Evolutionary conservation across 2,797 vertebrate species (phyloP).

Genomic region (Lithobates pipiens): DNA sequence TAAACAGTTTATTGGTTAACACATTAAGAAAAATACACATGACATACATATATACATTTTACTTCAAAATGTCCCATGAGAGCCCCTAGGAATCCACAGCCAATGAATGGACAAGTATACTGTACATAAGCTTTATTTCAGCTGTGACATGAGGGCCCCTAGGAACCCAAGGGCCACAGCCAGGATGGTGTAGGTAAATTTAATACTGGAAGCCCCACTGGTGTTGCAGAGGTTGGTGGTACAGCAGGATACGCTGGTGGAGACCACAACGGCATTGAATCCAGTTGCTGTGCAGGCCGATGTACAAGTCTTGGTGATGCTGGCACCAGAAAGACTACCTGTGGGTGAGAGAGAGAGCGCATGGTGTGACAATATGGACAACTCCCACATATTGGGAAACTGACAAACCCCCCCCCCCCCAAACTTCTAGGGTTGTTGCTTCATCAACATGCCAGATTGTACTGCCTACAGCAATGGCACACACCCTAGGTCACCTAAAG

Average conservation of each 20-base stretch:
- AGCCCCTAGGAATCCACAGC: conserved; percentile 59
- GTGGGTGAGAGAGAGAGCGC: neutral
- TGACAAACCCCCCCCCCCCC: no score
- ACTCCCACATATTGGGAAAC: no score
- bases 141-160: conserved; percentile 61
- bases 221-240: conserved; percentile 64
- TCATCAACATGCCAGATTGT: neutral
- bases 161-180: conserved; percentile 63
- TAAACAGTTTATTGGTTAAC: no score
- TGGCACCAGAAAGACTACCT: neutral
- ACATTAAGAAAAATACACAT: no score
- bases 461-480: neutral
- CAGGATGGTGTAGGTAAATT: conserved; percentile 61
- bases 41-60: neutral
- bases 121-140: neutral
- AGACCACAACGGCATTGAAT: conserved; percentile 23
- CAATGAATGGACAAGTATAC: no score
- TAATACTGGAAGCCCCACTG: conserved; percentile 65
- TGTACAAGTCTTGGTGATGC: conserved; percentile 67
- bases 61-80: conserved; percentile 41
- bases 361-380: no score
- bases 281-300: conserved; percentile 47
- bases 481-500: neutral
- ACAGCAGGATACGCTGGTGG: conserved; percentile 64
- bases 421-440: no score